Conservation (phyloP, 1,140 invertebrate genomes). For the Ips nitidus region DNA sequence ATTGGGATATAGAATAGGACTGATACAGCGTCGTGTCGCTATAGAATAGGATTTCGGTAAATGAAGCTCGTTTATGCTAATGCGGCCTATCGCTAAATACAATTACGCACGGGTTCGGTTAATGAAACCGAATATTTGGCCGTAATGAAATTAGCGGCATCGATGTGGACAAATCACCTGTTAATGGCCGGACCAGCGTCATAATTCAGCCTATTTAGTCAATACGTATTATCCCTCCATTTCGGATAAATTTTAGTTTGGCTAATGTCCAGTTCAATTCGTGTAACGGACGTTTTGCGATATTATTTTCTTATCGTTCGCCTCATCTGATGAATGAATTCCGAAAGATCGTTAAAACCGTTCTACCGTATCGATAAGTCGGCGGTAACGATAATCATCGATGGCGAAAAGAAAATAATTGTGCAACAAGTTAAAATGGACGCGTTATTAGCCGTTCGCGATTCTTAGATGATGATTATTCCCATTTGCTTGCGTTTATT, state of each 20-base stretch:
- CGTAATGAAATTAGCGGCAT: conserved; percentile 15
- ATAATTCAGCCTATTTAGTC: conserved; percentile 2
- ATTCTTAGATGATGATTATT: conserved; percentile 1
- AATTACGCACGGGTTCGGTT: not conserved
- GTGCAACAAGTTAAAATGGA: conserved; percentile 9
- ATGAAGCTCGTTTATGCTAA: conserved; percentile 6
- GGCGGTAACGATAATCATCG: conserved; percentile 11
- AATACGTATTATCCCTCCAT: not conserved
- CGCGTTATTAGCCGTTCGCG: not conserved
- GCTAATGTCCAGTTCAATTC: not conserved
- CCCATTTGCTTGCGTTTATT: conserved; percentile 1
- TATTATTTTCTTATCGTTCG: not conserved
- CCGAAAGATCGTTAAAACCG: conserved; percentile 20
- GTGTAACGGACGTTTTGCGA: not conserved
- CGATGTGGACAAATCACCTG: conserved; percentile 10
- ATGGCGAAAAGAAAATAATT: conserved; percentile 13
- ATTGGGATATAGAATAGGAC: no score
- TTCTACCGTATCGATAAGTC: conserved; percentile 15
- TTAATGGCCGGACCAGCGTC: not conserved
- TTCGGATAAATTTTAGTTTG: not conserved
- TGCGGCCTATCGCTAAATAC: conserved; percentile 5
- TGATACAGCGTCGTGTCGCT: no score
- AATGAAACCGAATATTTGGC: conserved; percentile 13
- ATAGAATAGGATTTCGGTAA: not conserved
- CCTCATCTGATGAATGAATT: conserved; percentile 15